Evolutionary conservation across 2,113 vertebrate genomes (phyloP).

Genomic region (Columba livia): DNA sequence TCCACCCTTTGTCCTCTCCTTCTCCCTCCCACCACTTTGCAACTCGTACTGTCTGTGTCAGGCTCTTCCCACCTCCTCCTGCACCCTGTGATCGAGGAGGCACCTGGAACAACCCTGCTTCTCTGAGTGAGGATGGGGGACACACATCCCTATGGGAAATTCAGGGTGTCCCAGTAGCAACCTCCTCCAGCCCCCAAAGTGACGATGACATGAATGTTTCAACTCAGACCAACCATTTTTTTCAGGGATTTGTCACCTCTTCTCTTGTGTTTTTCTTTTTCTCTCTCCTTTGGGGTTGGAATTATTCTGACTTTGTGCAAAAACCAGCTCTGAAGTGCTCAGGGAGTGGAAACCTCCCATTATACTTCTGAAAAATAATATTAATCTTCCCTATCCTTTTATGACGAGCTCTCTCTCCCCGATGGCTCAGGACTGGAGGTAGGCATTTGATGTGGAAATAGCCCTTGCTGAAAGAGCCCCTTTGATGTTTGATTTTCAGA

Average conservation of each 20-base stretch:
- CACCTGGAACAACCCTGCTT: background rate
- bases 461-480: slow-evolving; percentile 16
- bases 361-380: slow-evolving; percentile 59
- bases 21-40: background rate
- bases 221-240: background rate
- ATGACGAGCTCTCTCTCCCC: slow-evolving; percentile 13
- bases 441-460: slow-evolving; percentile 55
- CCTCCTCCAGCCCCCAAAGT: background rate
- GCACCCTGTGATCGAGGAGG: background rate
- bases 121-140: background rate
- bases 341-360: slow-evolving; percentile 44
- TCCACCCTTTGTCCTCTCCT: background rate
- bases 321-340: slow-evolving; percentile 32
- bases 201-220: background rate
- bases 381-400: slow-evolving; percentile 51
- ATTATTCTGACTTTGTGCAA: slow-evolving; percentile 44
- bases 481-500: slow-evolving; percentile 39
- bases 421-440: slow-evolving; percentile 17
- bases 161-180: background rate
- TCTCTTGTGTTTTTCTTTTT: background rate
- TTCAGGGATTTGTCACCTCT: background rate
- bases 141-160: background rate
- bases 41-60: background rate
- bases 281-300: slow-evolving; percentile 33
- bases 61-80: background rate